Conservation (phyloP, 2,797 vertebrate species). For the Enteromius treurensis region DNA sequence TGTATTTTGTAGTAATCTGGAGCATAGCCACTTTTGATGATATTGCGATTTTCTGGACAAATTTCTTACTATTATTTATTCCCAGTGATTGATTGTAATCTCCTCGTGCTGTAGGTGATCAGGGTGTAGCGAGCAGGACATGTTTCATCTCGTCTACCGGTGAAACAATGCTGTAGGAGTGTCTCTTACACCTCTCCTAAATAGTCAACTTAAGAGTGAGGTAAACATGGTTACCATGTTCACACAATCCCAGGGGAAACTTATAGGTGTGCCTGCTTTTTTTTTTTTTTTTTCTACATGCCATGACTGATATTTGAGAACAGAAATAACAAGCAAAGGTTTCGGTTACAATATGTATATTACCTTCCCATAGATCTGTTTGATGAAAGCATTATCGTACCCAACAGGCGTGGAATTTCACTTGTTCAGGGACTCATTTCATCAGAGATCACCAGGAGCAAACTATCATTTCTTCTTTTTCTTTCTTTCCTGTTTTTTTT, state of each 20-base stretch:
- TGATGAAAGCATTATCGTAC: slow-evolving; percentile 7
- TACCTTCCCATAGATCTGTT: slow-evolving; percentile 1
- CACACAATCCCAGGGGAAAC: slow-evolving; percentile 27
- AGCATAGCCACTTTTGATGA: neutral
- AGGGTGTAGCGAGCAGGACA: slow-evolving; percentile 46
- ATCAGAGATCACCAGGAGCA: slow-evolving; percentile 61
- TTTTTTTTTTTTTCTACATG: neutral
- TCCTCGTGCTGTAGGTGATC: slow-evolving; percentile 1
- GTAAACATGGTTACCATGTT: slow-evolving; percentile 29
- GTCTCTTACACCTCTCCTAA: slow-evolving; percentile 43
- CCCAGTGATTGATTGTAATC: neutral
- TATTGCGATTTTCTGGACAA: neutral
- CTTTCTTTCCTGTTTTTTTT: neutral
- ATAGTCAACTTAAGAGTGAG: slow-evolving; percentile 28
- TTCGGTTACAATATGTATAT: slow-evolving; percentile 8
- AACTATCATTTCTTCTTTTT: neutral
- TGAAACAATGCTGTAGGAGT: slow-evolving; percentile 49
- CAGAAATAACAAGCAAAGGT: slow-evolving; percentile 22
- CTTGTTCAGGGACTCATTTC: slow-evolving; percentile 53
- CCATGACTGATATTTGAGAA: slow-evolving; percentile 27
- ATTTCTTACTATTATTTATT: neutral
- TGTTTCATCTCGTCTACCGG: slow-evolving; percentile 40
- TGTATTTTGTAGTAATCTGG: neutral
- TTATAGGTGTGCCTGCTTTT: slow-evolving; percentile 34
- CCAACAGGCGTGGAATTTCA: slow-evolving; percentile 15